Base-by-base conservation (phyloP, 2,113 vertebrate genomes). In the Brachyistius frenatus region DNA sequence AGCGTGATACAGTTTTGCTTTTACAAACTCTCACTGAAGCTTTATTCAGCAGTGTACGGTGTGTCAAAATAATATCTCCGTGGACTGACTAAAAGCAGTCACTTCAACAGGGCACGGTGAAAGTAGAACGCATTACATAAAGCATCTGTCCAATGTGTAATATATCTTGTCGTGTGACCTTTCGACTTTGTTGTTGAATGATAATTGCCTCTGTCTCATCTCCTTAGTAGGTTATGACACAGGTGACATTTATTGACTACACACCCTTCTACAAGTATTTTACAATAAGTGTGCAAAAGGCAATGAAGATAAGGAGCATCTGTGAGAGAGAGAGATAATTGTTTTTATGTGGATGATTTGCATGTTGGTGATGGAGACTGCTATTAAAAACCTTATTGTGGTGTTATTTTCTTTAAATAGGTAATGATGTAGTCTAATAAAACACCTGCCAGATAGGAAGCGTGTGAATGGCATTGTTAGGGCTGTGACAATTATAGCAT, bases 191-290 rank as follows among this genome's bases (percentile, higher is more conserved):
- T 39, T 67, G 63, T 84, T 66, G 16, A 68, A 84, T 65, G 52
- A 71, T 85, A 82, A 87, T 80, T 75, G 65, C 56, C 62, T 76
- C 64, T 67, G 60, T 56, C 37, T 78, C 78, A 36, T 84, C 68
- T 79, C 33, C 63, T 80, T 64, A 69, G 63, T 41, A 56, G 80
- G 66, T 82, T 67, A 64, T 76, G 57, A 73, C 72, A 72, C 23
- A 53, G 76, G 74, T 79, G 76, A 85, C 84, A 85, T 88, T 75
- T 85, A 86, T 84, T 89, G 76, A 86, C 79, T 53, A 11, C 13
- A 54, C 64, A 73, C 52, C 33, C 62, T 66, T 46, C 63, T 58
- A 23, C 33, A 63, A 47, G 50, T 76, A 54, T 50, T 84, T 69
- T 57, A 76, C 67, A 73, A 58, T 33, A 74, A 64, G 66, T 61